Percentiles rank a stretch among this genome's conserved stretches.
These are phyloP conservation scores for Pentalonia nigronervosa DNA, from an alignment of 1,140 invertebrate genomes.

Conservation along the genomic window DNA sequence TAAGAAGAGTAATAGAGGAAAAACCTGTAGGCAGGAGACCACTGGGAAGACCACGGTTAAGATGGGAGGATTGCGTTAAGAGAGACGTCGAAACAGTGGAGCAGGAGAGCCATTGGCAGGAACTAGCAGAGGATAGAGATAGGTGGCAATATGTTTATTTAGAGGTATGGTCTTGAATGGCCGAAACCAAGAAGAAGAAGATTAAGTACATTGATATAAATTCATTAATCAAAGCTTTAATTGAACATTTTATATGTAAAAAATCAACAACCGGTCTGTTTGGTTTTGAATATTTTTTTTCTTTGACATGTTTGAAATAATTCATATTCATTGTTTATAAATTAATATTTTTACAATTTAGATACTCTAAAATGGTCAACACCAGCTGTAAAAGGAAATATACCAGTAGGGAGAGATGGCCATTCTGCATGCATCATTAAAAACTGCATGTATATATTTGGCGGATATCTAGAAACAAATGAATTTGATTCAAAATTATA, in stretches of 20 bases:
- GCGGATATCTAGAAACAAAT: conserved; percentile 68
- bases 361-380: conserved; percentile 74
- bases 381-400: conserved; percentile 71
- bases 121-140: too few species aligned
- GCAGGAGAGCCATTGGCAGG: too few species aligned
- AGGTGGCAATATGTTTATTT: too few species aligned
- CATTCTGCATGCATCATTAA: conserved; percentile 86
- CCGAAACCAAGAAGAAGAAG: too few species aligned
- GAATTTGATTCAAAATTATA: conserved; percentile 82
- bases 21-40: too few species aligned
- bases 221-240: neutral
- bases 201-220: neutral
- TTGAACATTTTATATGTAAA: too few species aligned
- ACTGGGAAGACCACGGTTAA: too few species aligned
- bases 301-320: neutral
- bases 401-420: conserved; percentile 84
- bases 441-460: conserved; percentile 89
- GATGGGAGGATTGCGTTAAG: too few species aligned
- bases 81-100: too few species aligned
- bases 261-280: neutral
- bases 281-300: neutral
- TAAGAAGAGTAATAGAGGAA: too few species aligned
- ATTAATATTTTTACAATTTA: conserved; percentile 60
- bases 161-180: too few species aligned
- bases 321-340: neutral